Evolutionary conservation across 1,140 invertebrate species (phyloP).

Genomic region (Dryas iulia): DNA sequence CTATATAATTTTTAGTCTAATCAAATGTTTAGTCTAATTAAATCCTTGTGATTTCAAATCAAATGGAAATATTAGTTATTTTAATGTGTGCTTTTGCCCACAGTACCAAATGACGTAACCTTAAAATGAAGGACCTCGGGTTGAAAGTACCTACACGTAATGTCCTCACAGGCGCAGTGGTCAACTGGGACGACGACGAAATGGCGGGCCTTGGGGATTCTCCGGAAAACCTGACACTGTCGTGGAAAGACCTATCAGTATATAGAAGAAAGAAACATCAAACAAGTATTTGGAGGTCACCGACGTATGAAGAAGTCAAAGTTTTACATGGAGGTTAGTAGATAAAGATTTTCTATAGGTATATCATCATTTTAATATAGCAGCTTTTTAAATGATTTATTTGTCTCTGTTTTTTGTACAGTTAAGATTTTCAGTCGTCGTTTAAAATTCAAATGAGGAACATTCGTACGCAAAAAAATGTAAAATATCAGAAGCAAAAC

Average conservation of each 20-base stretch:
- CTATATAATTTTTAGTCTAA: too few species aligned
- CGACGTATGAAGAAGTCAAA: constrained; percentile 70
- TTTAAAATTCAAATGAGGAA: too few species aligned
- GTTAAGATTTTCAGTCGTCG: too few species aligned
- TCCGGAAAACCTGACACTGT: constrained; percentile 64
- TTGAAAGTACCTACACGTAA: constrained; percentile 65
- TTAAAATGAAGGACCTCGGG: constrained; percentile 56
- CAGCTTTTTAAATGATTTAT: too few species aligned
- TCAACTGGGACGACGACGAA: constrained; percentile 72
- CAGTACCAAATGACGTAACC: constrained; percentile 59
- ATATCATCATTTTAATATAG: background rate
- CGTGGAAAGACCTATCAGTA: constrained; percentile 74
- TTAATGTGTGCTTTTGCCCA: constrained; percentile 13
- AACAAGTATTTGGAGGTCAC: constrained; percentile 67
- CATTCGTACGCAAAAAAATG: too few species aligned
- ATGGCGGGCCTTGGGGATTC: constrained; percentile 51
- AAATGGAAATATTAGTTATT: too few species aligned
- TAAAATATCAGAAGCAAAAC: too few species aligned
- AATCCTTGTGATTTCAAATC: too few species aligned
- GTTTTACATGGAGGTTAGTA: constrained; percentile 67
- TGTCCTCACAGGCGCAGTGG: constrained; percentile 62
- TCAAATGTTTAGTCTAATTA: too few species aligned
- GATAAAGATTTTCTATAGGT: background rate
- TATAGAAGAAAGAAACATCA: constrained; percentile 65
- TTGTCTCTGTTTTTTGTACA: too few species aligned